A percentile compares a stretch with the other conserved stretches of the same genome.
Conservation (phyloP, 2,888 invertebrate genomes). For the Odontocolon sp. region DNA sequence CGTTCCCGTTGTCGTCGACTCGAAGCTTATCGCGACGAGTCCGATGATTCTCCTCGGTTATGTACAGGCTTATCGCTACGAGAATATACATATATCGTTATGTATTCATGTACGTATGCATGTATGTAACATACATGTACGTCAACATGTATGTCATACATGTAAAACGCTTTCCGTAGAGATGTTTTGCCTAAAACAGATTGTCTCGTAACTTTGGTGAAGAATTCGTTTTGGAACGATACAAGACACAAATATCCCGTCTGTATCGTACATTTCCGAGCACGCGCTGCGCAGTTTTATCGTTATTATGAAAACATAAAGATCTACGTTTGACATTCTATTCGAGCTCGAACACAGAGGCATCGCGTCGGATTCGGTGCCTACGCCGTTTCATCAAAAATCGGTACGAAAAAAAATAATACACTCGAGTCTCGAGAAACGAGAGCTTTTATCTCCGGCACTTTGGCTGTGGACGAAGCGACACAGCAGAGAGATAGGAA, state of each 20-base stretch:
- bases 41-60: not conserved
- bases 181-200: not conserved
- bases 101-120: no score
- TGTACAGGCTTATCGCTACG: not conserved
- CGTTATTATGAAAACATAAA: slow-evolving; percentile 27
- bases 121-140: no score
- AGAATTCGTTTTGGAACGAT: not conserved
- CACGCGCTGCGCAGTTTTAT: not conserved
- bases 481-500: no score
- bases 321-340: slow-evolving; percentile 32
- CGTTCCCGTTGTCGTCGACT: not conserved
- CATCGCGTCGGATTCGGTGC: slow-evolving; percentile 7
- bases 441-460: no score
- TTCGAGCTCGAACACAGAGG: not conserved
- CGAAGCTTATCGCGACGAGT: slow-evolving; percentile 5
- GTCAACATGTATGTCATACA: not conserved
- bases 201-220: not conserved
- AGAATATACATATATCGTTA: not conserved
- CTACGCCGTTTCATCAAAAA: no score
- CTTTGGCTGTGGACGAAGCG: no score
- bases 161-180: not conserved
- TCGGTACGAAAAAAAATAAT: no score
- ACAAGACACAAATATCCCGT: not conserved
- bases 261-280: not conserved
- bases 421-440: no score